Evolutionary conservation across 2,888 invertebrate species (phyloP).

Genomic region (Lasioglossum zephyrum): DNA sequence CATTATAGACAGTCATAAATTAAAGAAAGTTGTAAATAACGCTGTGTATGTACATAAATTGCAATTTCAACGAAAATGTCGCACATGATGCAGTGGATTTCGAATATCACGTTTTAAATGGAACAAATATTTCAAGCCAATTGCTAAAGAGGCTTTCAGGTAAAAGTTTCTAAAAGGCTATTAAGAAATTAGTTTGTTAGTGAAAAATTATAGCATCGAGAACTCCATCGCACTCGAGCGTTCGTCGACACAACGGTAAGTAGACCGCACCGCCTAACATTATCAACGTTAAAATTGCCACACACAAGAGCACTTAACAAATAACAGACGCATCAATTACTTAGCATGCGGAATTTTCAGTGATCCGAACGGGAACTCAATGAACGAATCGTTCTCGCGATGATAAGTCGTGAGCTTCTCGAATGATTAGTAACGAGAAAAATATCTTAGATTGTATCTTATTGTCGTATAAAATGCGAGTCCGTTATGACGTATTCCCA

Average conservation of each 20-base stretch:
- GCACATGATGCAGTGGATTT: not conserved
- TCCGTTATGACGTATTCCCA: conserved; percentile 33
- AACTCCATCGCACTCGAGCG: not conserved
- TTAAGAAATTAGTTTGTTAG: not conserved
- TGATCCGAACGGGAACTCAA: conserved; percentile 11
- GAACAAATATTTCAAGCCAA: not conserved
- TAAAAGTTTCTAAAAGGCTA: not conserved
- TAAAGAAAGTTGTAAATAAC: not conserved
- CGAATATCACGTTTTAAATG: not conserved
- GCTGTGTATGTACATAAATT: not conserved
- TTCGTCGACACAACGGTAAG: not conserved
- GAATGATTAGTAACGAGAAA: conserved; percentile 47
- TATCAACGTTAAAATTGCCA: conserved; percentile 28
- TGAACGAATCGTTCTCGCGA: conserved; percentile 23
- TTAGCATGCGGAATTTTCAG: conserved; percentile 3
- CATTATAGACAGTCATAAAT: not conserved
- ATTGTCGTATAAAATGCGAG: conserved; percentile 64
- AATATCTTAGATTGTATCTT: conserved; percentile 60
- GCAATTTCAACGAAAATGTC: not conserved
- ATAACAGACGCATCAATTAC: conserved; percentile 5
- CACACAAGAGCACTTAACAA: not conserved
- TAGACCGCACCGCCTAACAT: not conserved
- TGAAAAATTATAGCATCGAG: not conserved
- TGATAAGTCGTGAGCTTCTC: conserved; percentile 32
- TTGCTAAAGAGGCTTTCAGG: not conserved